Evolutionary conservation across 1,140 invertebrate species (phyloP).

Genomic region (Melipona quadrifasciata): DNA sequence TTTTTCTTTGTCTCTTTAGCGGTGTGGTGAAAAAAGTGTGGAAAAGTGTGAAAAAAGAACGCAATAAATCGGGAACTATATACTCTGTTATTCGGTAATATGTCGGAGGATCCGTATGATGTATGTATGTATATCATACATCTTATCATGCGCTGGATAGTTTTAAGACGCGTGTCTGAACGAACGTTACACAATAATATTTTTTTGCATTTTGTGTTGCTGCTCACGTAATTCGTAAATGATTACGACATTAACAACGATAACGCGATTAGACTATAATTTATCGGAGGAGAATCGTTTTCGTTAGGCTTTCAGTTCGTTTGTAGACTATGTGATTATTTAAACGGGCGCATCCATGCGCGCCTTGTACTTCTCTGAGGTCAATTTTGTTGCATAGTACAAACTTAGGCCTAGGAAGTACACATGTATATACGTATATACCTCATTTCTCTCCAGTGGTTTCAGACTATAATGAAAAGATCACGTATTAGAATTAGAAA

Average conservation of each 20-base stretch:
- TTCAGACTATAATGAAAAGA: conserved; percentile 9
- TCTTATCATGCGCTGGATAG: neutral
- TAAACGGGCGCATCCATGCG: neutral
- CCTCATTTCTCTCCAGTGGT: neutral
- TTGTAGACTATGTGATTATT: conserved; percentile 2
- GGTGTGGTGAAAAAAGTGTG: neutral
- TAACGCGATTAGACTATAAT: neutral
- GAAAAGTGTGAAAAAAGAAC: conserved; percentile 2
- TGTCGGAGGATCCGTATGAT: neutral
- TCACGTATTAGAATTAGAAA: neutral
- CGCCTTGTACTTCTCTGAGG: conserved; percentile 11
- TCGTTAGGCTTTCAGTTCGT: conserved; percentile 33
- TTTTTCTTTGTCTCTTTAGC: neutral
- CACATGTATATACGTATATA: neutral
- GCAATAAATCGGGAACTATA: conserved; percentile 3
- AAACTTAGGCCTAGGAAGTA: conserved; percentile 41
- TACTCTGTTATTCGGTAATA: neutral
- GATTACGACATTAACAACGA: conserved; percentile 23
- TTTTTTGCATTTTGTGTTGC: conserved; percentile 41
- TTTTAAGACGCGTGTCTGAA: neutral
- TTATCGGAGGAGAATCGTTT: conserved; percentile 14
- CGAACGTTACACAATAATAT: neutral
- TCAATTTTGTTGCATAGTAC: conserved; percentile 41
- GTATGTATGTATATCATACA: neutral
- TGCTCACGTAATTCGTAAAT: conserved; percentile 6